These are phyloP conservation scores for Drosophila bipectinata DNA, from an alignment of 1,140 invertebrate genomes.

Conservation along the genomic window DNA sequence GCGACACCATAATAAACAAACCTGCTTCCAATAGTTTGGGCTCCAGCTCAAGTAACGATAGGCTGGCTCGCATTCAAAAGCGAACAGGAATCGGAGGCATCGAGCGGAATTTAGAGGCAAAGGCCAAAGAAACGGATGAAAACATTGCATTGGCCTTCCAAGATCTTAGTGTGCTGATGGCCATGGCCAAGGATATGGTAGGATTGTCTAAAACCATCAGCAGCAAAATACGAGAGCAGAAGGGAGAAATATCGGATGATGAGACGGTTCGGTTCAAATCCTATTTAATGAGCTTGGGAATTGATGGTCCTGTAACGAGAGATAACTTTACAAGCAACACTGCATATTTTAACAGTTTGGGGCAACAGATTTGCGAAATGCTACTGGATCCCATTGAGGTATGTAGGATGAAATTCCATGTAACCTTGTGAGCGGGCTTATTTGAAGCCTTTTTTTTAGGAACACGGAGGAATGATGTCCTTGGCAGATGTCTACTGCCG, in stretches of 20 bases:
- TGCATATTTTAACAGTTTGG: constrained; percentile 94
- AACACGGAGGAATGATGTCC: constrained; percentile 97
- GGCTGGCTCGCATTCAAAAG: constrained; percentile 85
- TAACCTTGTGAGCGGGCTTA: neutral
- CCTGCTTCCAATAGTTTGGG: constrained; percentile 38
- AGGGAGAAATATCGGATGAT: constrained; percentile 98
- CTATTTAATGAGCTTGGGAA: constrained; percentile 97
- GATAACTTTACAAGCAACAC: constrained; percentile 94
- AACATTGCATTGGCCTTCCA: constrained; percentile 97
- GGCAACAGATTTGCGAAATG: constrained; percentile 93
- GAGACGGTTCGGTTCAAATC: constrained; percentile 98
- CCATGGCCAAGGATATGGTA: constrained; percentile 99
- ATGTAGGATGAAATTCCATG: constrained; percentile 83
- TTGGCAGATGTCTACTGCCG: constrained; percentile 98
- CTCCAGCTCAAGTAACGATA: constrained; percentile 52
- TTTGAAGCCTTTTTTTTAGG: constrained; percentile 85
- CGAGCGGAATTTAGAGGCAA: constrained; percentile 95
- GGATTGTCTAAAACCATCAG: constrained; percentile 95
- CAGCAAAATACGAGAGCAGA: constrained; percentile 95
- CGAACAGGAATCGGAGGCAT: constrained; percentile 97
- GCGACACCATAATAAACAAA: constrained; percentile 38
- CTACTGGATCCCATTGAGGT: constrained; percentile 93
- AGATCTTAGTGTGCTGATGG: constrained; percentile 96
- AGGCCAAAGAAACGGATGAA: constrained; percentile 94
- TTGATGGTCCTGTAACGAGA: constrained; percentile 98